These are phyloP conservation scores for Archaeoteleia sp. DNA, from an alignment of 2,888 invertebrate species.

Conservation along the genomic window DNA sequence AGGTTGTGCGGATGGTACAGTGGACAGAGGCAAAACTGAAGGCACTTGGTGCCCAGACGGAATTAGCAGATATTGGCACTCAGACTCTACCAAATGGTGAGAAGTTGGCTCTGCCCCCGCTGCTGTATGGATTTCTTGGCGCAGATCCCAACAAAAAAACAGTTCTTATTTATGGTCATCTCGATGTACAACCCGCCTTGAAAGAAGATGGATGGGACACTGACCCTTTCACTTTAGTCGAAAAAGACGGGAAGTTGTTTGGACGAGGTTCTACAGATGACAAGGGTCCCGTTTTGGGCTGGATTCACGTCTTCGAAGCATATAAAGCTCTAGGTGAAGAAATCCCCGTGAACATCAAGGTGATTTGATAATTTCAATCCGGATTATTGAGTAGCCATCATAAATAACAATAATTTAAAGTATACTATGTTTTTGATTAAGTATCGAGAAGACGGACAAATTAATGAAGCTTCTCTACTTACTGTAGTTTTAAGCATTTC, in stretches of 20 bases:
- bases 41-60: slow-evolving; percentile 82
- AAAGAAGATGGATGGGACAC: slow-evolving; percentile 96
- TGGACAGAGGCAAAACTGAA: slow-evolving; percentile 85
- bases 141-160: slow-evolving; percentile 90
- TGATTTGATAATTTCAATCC: too few relatives aligned
- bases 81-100: slow-evolving; percentile 84
- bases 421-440: too few relatives aligned
- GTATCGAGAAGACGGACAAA: too few relatives aligned
- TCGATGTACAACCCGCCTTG: slow-evolving; percentile 97
- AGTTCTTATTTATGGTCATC: slow-evolving; percentile 95
- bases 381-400: too few relatives aligned
- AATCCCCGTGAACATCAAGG: slow-evolving; percentile 84
- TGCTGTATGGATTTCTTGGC: slow-evolving; percentile 87
- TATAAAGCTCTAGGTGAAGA: slow-evolving; percentile 84
- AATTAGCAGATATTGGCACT: slow-evolving; percentile 85
- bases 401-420: too few relatives aligned
- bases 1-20: slow-evolving; percentile 89
- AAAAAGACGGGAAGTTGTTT: slow-evolving; percentile 90
- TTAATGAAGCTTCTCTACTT: too few relatives aligned
- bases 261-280: slow-evolving; percentile 96
- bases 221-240: slow-evolving; percentile 93
- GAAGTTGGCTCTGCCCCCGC: slow-evolving; percentile 88
- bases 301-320: slow-evolving; percentile 95
- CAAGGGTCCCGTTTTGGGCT: slow-evolving; percentile 95
- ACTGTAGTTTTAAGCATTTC: too few relatives aligned